Evolutionary conservation across 2,888 invertebrate genomes (phyloP), one percentile per base, ranked within the genome.

Genomic region (Andrena flavipes): DNA sequence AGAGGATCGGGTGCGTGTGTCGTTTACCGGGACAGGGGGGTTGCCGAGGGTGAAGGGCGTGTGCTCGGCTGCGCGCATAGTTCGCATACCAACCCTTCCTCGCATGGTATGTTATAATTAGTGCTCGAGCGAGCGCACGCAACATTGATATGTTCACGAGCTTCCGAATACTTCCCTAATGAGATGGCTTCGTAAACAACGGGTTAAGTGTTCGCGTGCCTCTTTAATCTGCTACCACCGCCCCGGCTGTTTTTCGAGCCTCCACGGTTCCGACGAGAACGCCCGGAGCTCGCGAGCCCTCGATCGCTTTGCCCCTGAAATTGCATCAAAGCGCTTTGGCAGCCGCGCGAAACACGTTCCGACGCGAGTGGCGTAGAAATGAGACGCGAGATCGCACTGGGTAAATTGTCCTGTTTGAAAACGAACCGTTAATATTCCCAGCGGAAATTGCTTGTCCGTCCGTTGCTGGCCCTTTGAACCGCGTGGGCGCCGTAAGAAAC

Each of bases 21-120:
- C 68, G 82, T 74, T 77, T 13, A 20, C 20, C n/a, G 48, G 42
- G 35, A 49, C 42, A 33, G 20, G 29, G 20, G 29, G 65, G 56
- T 23, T 30, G 68, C 30, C 54, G 23, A 56, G 68, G 51, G 68
- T 16, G 80, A 8, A 51, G 23, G 48, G 62, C 65, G 64, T 23
- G 80, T 71, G 78, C 75, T 84, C 33, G 74, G 69, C 80, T 26
- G 62, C 51, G 78, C 68, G 83, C 88, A 90, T 90, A 83, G 80
- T 82, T 80, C 77, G 85, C 89, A 90, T 90, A 87, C 86, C 90
- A 59, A 80, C 75, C 84, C 86, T 87, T 85, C 84, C 90, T 82
- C 86, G 72, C 86, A 54, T 87, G 90, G 90, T 91, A 91, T 90
- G 92, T 91, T 90, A 90, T 90, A 91, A 92, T 92, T 92, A 92